Evolutionary conservation across 2,888 invertebrate species (phyloP).

Genomic region (Gymnoscelis rufifasciata): DNA sequence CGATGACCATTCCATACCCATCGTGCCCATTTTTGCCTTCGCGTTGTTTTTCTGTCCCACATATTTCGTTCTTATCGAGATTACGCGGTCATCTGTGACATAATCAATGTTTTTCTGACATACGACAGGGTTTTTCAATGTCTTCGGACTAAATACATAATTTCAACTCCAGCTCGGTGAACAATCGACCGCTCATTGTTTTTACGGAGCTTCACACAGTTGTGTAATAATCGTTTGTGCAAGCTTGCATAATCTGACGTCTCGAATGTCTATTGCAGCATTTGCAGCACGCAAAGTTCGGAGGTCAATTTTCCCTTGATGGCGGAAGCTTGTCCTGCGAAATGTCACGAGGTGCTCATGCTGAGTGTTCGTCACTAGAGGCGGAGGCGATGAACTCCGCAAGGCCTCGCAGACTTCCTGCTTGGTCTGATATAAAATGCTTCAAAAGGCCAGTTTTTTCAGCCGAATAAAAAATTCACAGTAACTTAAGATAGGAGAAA

Average conservation of each 20-base stretch:
- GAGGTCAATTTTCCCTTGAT: slow-evolving; percentile 59
- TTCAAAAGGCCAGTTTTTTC: slow-evolving; percentile 29
- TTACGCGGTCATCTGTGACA: slow-evolving; percentile 21
- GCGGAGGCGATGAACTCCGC: slow-evolving; percentile 63
- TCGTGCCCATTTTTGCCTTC: slow-evolving; percentile 52
- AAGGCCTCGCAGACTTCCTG: slow-evolving; percentile 61
- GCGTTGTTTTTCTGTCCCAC: slow-evolving; percentile 28
- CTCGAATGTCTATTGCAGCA: slow-evolving; percentile 39
- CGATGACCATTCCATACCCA: slow-evolving; percentile 57
- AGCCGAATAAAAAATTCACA: no score
- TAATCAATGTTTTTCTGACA: slow-evolving; percentile 20
- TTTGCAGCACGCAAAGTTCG: slow-evolving; percentile 46
- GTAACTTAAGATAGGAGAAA: no score
- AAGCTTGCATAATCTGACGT: slow-evolving; percentile 40
- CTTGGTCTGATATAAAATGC: slow-evolving; percentile 41
- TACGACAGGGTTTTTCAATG: slow-evolving; percentile 14
- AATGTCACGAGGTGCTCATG: slow-evolving; percentile 30
- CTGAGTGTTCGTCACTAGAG: slow-evolving; percentile 28
- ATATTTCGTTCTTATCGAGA: slow-evolving; percentile 24
- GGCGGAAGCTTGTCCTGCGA: slow-evolving; percentile 50
- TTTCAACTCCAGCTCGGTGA: neutral
- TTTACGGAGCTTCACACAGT: slow-evolving; percentile 28
- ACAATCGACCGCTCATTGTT: slow-evolving; percentile 10
- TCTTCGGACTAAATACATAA: slow-evolving; percentile 3
- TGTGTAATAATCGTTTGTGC: slow-evolving; percentile 31